Percentiles rank a stretch among this genome's conserved stretches.
These are phyloP conservation scores for Zapus hudsonius DNA, from an alignment of 2,113 vertebrate species.

Conservation along the genomic window DNA sequence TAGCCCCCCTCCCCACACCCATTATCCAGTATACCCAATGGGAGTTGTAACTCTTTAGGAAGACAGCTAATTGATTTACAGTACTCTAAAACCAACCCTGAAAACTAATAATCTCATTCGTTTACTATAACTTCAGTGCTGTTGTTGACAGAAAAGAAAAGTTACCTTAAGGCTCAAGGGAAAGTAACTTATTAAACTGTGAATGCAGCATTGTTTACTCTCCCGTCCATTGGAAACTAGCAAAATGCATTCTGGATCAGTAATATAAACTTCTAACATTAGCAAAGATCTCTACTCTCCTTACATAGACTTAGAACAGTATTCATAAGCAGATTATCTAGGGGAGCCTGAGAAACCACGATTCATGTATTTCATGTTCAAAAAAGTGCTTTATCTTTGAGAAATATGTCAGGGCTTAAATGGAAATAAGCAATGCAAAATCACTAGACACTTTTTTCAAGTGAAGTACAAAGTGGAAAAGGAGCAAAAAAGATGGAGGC, in stretches of 20 bases:
- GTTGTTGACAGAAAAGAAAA: conserved; percentile 66
- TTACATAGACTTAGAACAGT: conserved; percentile 71
- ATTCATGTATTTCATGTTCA: conserved; percentile 75
- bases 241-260: conserved; percentile 74
- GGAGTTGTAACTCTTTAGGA: conserved; percentile 69
- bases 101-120: conserved; percentile 74
- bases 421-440: conserved; percentile 76
- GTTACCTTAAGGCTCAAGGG: conserved; percentile 80
- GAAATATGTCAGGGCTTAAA: conserved; percentile 71
- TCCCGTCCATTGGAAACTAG: conserved; percentile 78
- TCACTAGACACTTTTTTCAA: conserved; percentile 70
- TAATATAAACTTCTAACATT: conserved; percentile 73
- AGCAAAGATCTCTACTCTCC: conserved; percentile 72
- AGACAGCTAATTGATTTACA: conserved; percentile 77
- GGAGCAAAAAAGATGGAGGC: conserved; percentile 60
- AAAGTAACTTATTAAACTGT: conserved; percentile 73
- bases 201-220: conserved; percentile 78
- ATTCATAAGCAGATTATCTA: conserved; percentile 71
- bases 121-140: conserved; percentile 75
- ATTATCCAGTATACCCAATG: conserved; percentile 55
- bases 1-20: conserved; percentile 20
- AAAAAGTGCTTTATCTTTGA: conserved; percentile 81
- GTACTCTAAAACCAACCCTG: conserved; percentile 79
- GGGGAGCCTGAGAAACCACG: conserved; percentile 78
- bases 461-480: conserved; percentile 69